Evolutionary conservation across 1,140 invertebrate genomes (phyloP), one percentile per base, ranked within the genome.

Genomic region (Drosophila yakuba): DNA sequence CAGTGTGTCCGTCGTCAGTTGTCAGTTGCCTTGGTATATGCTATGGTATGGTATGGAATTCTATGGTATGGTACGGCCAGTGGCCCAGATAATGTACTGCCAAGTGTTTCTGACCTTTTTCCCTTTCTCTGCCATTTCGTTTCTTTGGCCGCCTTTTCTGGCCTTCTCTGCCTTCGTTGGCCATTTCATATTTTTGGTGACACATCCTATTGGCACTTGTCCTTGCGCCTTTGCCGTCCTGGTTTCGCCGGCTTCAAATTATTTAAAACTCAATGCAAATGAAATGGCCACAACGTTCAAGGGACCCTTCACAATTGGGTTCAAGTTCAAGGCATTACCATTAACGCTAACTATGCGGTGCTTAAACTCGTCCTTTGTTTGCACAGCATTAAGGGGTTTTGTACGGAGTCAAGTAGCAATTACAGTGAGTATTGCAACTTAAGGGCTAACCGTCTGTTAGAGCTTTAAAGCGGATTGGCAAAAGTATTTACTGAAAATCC

Each of bases 1-100:
- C 74, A 51, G 63, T 44, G 38, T 52, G 71, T 68, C 71, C 69
- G 56, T 76, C 72, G 73, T 76, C 73, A 75, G 74, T 68, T 77
- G 74, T 77, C 74, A 77, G 74, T 52, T 59, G 58, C 28, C 41
- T 20, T 8, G 43, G 59, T 43, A 20, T 39, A 4, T 14, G 38
- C 12, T 39, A 39, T 14, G 38, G 12, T 2, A 20, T 20, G 20
- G 20, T 20, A 20, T 20, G 20, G 20, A 3, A 14, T 14, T 1
- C 20, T 20, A 20, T 14, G 38, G 38, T 39, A 58, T 45, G 35
- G 51, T 55, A 71, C 75, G 80, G 71, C 66, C 83, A 89, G 17
- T 84, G 84, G 84, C 84, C 85, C 84, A 88, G 76, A 89, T 88
- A 88, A 88, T 88, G 85, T 88, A 89, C 84, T 88, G 84, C 80